Evolutionary conservation across 2,888 invertebrate genomes (phyloP).

Genomic region (Leptinotarsa juncta): DNA sequence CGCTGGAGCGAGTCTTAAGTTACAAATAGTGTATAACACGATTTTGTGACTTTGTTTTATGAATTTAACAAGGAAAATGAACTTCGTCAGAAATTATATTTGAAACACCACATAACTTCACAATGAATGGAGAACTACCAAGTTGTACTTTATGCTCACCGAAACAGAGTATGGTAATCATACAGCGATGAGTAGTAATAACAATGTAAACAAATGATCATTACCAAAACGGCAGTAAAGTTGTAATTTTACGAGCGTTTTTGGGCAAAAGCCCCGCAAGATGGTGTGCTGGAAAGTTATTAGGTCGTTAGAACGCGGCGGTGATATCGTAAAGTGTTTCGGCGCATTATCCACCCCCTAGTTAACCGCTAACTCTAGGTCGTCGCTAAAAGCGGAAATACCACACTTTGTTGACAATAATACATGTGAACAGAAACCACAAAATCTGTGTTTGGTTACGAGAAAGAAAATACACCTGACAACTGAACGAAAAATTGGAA

Average conservation of each 20-base stretch:
- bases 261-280: slow-evolving; percentile 43
- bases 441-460: background rate
- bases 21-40: too few relatives aligned
- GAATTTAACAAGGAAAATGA: too few relatives aligned
- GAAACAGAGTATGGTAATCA: slow-evolving; percentile 14
- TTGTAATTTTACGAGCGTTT: slow-evolving; percentile 49
- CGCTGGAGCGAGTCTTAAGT: too few relatives aligned
- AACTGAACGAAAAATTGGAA: background rate
- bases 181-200: slow-evolving; percentile 26
- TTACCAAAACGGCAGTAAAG: slow-evolving; percentile 38
- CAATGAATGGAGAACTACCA: background rate
- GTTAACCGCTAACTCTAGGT: slow-evolving; percentile 50
- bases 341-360: slow-evolving; percentile 56
- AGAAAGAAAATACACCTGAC: background rate
- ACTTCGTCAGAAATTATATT: too few relatives aligned
- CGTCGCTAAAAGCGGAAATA: slow-evolving; percentile 32
- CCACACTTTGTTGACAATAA: slow-evolving; percentile 15
- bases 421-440: slow-evolving; percentile 14
- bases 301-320: slow-evolving; percentile 54
- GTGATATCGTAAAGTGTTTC: slow-evolving; percentile 61
- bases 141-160: background rate
- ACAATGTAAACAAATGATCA: slow-evolving; percentile 45
- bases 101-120: too few relatives aligned
- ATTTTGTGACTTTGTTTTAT: too few relatives aligned
- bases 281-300: slow-evolving; percentile 54